Base-by-base conservation (phyloP, 2,797 vertebrate species). In the Chloroceryle inda region DNA sequence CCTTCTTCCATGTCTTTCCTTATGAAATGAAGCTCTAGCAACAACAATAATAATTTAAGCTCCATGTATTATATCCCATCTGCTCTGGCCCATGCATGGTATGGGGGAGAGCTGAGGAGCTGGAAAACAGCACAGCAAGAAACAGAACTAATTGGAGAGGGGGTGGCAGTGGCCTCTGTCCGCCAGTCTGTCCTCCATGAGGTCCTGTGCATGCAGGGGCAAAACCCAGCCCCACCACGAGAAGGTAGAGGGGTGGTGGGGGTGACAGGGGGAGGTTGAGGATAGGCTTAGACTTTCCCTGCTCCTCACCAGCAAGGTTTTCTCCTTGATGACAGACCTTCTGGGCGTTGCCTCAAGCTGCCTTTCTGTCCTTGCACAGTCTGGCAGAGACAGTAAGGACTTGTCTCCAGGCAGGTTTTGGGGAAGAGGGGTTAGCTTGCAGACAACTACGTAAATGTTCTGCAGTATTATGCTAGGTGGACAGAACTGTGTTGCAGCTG, bases 61-160 rank as follows among this genome's bases (percentile, higher is more conserved):
- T 79, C 49, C 16, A n/a, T 0, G 0, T 52, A 35, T 27, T 76
- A 55, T 6, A 81, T 37, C 8, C 44, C 1, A 3, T 52, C 38
- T 92, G 40, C 66, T 64, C 59, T 24, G 56, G n/a, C 31, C 40
- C 2, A 1, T 11, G 17, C 44, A 50, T 1, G 0, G 29, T 72
- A 58, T 13, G 26, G 44, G 59, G 49, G 29, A 82, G 64, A 88
- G 56, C 52, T 42, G 52, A 85, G 66, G 61, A 68, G 31, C 9
- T 0, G 5, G 27, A 77, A 89, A 89, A 85, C 13, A 38, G 11
- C 6, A 16, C 35, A 0, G 5, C 7, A n/a, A 31, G 67, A 64
- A 71, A 76, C 5, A 1, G 6, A 13, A 49, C 64, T 91, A 63
- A 29, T 10, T 80, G 40, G 40, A 87, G 53, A 67, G 47, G 18